These are phyloP conservation scores for Clarias macrocephalus DNA, from an alignment of 2,113 vertebrate genomes.

Conservation along the genomic window DNA sequence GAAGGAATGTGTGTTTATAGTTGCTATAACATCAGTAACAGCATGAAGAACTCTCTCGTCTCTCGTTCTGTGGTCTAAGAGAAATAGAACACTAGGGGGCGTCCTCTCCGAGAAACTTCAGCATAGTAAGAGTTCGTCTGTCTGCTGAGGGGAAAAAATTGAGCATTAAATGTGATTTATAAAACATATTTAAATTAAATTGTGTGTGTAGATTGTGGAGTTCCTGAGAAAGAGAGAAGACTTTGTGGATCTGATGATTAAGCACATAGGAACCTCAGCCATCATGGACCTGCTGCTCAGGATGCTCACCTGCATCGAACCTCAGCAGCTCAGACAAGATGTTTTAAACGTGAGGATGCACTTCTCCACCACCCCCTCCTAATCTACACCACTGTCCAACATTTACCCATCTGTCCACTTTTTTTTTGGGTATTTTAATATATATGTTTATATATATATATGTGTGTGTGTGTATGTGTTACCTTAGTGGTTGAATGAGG, in stretches of 20 bases:
- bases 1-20: background rate
- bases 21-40: background rate
- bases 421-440: too few relatives aligned
- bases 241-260: constrained; percentile 95
- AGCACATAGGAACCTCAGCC: constrained; percentile 97
- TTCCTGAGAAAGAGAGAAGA: constrained; percentile 93
- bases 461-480: constrained; percentile 13
- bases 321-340: constrained; percentile 92
- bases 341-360: constrained; percentile 85
- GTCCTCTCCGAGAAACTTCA: background rate
- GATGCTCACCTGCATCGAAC: constrained; percentile 96
- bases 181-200: background rate
- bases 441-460: background rate
- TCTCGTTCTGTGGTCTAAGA: background rate
- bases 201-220: constrained; percentile 84
- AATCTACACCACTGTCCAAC: background rate
- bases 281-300: constrained; percentile 97
- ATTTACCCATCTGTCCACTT: too few relatives aligned
- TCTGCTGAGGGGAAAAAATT: background rate
- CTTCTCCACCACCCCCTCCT: too few relatives aligned
- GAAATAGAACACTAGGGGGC: background rate
- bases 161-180: background rate
- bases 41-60: background rate
- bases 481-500: constrained; percentile 92
- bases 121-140: background rate